Evolutionary conservation across 2,797 vertebrate genomes (phyloP).

Genomic region (Parambassis ranga): DNA sequence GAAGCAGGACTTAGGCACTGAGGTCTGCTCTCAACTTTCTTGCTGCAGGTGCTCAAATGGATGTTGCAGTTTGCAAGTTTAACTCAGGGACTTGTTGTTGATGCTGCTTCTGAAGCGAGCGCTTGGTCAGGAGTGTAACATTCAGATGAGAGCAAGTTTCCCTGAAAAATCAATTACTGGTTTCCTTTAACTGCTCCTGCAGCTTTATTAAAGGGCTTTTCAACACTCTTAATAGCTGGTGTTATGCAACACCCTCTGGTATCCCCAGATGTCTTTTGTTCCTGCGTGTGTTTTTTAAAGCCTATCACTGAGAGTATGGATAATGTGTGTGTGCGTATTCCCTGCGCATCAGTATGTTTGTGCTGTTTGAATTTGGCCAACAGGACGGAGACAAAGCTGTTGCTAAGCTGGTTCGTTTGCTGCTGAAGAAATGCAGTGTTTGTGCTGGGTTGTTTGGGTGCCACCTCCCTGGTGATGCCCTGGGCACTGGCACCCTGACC

Average conservation of each 20-base stretch:
- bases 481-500: slow-evolving; percentile 42
- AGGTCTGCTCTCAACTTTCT: too few species aligned
- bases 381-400: slow-evolving; percentile 87
- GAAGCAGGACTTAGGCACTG: too few species aligned
- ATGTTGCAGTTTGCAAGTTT: too few species aligned
- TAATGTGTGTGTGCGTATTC: slow-evolving; percentile 18
- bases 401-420: slow-evolving; percentile 89
- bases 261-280: slow-evolving; percentile 78
- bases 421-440: slow-evolving; percentile 86
- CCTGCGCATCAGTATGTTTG: slow-evolving; percentile 26
- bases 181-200: too few species aligned
- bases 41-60: too few species aligned
- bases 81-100: too few species aligned
- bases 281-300: slow-evolving; percentile 83
- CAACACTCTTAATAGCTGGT: slow-evolving; percentile 36
- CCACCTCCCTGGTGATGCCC: slow-evolving; percentile 66
- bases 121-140: too few species aligned
- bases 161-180: too few species aligned
- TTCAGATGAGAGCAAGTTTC: too few species aligned
- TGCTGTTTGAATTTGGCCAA: slow-evolving; percentile 57
- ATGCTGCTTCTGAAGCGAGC: too few species aligned
- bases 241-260: slow-evolving; percentile 76
- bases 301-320: slow-evolving; percentile 77
- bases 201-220: slow-evolving; percentile 52
- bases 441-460: slow-evolving; percentile 75